These are phyloP conservation scores for Bombus polaris DNA, from an alignment of 1,140 invertebrate genomes.

Conservation along the genomic window DNA sequence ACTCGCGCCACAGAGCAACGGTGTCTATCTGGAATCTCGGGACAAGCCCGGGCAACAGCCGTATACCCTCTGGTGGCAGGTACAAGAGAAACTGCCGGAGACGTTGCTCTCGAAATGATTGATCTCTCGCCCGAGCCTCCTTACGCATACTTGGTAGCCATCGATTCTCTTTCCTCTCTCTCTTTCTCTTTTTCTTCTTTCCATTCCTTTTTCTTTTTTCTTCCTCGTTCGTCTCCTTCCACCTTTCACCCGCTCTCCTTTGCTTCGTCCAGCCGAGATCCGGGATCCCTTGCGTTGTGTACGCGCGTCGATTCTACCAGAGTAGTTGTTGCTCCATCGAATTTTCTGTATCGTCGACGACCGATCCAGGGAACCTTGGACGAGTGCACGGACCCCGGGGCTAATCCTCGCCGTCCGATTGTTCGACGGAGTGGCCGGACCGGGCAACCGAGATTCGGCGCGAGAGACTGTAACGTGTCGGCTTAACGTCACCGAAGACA, in stretches of 20 bases:
- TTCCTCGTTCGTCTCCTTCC: background rate
- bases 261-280: background rate
- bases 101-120: constrained; percentile 65
- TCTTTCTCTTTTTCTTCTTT: background rate
- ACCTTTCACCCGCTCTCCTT: no score
- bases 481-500: constrained; percentile 70
- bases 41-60: constrained; percentile 31
- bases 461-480: constrained; percentile 68
- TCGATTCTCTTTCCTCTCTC: background rate
- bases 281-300: constrained; percentile 5
- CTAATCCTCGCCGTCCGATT: constrained; percentile 53
- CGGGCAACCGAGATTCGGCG: constrained; percentile 45
- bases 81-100: constrained; percentile 52
- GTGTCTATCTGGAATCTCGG: constrained; percentile 62
- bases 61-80: constrained; percentile 30
- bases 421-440: constrained; percentile 10
- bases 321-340: no score
- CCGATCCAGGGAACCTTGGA: constrained; percentile 9
- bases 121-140: constrained; percentile 26
- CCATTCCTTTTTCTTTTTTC: no score
- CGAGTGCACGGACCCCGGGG: constrained; percentile 32
- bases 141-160: constrained; percentile 28
- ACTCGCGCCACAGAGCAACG: background rate
- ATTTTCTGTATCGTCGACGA: constrained; percentile 17
- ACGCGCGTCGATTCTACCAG: no score